Evolutionary conservation across 2,888 invertebrate species (phyloP).

Genomic region (Zhengitettix transpicula): DNA sequence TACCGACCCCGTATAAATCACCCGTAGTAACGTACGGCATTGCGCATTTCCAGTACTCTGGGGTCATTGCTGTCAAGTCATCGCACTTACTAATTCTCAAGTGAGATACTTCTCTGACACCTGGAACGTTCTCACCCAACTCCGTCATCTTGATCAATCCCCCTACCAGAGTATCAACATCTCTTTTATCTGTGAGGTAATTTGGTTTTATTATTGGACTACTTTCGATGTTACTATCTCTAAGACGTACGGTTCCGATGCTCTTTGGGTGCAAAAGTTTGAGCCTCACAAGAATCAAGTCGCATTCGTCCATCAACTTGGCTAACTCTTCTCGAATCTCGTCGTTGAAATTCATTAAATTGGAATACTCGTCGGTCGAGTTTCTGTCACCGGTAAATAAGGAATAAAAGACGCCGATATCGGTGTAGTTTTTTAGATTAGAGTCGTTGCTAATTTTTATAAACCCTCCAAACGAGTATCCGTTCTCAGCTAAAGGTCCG

Average conservation of each 20-base stretch:
- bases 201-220: constrained; percentile 43
- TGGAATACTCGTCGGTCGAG: not conserved
- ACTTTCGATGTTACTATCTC: constrained; percentile 35
- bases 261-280: constrained; percentile 32
- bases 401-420: not conserved
- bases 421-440: not conserved
- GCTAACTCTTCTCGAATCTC: no score
- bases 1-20: not conserved
- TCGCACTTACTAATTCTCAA: not conserved
- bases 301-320: not conserved
- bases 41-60: not conserved
- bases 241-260: constrained; percentile 35
- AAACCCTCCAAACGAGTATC: not conserved
- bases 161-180: constrained; percentile 32
- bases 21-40: not conserved
- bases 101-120: not conserved
- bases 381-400: not conserved
- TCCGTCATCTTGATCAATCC: constrained; percentile 28
- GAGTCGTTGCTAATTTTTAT: not conserved
- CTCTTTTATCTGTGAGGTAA: constrained; percentile 39
- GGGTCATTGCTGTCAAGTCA: not conserved
- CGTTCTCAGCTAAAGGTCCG: constrained; percentile 25
- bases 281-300: not conserved
- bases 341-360: no score
- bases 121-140: constrained; percentile 14